phyloP scores from a whole-genome alignment of 2,888 invertebrate species.

The Pterostichus niger region DNA sequence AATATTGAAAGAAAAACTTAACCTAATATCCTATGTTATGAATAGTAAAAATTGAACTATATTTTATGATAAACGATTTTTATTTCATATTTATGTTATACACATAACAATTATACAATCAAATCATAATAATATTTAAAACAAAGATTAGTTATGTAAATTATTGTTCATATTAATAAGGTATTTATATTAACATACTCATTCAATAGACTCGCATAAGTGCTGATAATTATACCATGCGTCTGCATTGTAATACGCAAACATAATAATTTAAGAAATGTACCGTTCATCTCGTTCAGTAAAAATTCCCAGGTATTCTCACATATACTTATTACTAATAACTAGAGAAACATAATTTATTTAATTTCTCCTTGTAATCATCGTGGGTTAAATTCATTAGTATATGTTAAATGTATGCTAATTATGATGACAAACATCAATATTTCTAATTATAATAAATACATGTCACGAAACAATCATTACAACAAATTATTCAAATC shows the following conservation, averaged over 20 bases:
- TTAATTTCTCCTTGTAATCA: slow-evolving; percentile 33
- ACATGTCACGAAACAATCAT: slow-evolving; percentile 45
- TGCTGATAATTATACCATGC: slow-evolving; percentile 21
- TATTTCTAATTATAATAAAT: slow-evolving; percentile 42
- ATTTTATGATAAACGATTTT: too few relatives aligned
- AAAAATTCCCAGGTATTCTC: background rate
- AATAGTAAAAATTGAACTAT: too few relatives aligned
- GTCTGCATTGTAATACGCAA: background rate
- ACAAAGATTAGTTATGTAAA: too few relatives aligned
- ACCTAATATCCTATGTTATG: too few relatives aligned
- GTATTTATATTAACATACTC: too few relatives aligned
- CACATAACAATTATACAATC: too few relatives aligned
- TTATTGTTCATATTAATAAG: too few relatives aligned
- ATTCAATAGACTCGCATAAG: background rate
- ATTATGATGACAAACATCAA: slow-evolving; percentile 36
- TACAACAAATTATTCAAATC: slow-evolving; percentile 28
- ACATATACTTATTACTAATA: slow-evolving; percentile 9
- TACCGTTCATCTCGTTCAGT: slow-evolving; percentile 3
- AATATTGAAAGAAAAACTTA: too few relatives aligned
- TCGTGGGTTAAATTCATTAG: slow-evolving; percentile 44
- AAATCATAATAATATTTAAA: too few relatives aligned
- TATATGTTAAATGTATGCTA: slow-evolving; percentile 36
- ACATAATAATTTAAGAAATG: background rate
- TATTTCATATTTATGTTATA: too few relatives aligned
- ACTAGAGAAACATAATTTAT: slow-evolving; percentile 9